phyloP scores from a whole-genome alignment of 92 coral and sea anemone species.

The Micromussa lordhowensis region DNA sequence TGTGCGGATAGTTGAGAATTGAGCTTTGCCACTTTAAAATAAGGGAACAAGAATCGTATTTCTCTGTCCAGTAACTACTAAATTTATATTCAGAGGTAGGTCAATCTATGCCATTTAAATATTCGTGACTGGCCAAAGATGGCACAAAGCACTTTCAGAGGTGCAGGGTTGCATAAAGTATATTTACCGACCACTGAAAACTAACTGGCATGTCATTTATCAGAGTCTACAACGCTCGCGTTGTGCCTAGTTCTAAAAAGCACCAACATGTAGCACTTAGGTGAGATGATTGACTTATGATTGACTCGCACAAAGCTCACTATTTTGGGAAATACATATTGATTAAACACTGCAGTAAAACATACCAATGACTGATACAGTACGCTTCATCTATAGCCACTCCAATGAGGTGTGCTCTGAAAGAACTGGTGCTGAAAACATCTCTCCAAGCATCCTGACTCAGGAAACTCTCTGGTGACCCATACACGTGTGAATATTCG shows the following conservation, averaged over 20 bases:
- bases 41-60: background rate
- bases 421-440: background rate
- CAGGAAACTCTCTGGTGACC: conserved; percentile 30
- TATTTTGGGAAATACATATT: background rate
- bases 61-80: too few species aligned
- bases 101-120: too few species aligned
- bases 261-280: too few species aligned
- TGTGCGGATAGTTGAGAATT: background rate
- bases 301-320: background rate
- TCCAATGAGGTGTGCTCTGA: conserved; percentile 31
- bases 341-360: background rate
- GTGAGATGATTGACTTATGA: background rate
- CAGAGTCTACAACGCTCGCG: too few species aligned
- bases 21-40: background rate
- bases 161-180: too few species aligned
- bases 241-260: too few species aligned
- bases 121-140: too few species aligned
- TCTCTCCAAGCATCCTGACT: background rate
- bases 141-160: too few species aligned
- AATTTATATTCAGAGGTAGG: too few species aligned
- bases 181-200: too few species aligned
- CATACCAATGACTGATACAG: conserved; percentile 66
- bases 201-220: too few species aligned
- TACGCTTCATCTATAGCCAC: conserved; percentile 77
- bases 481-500: conserved; percentile 30